Percentiles rank a stretch among this genome's conserved stretches.
These are phyloP conservation scores for Lordiphosa fenestrarum DNA, from an alignment of 2,888 invertebrate species.

Conservation along the genomic window DNA sequence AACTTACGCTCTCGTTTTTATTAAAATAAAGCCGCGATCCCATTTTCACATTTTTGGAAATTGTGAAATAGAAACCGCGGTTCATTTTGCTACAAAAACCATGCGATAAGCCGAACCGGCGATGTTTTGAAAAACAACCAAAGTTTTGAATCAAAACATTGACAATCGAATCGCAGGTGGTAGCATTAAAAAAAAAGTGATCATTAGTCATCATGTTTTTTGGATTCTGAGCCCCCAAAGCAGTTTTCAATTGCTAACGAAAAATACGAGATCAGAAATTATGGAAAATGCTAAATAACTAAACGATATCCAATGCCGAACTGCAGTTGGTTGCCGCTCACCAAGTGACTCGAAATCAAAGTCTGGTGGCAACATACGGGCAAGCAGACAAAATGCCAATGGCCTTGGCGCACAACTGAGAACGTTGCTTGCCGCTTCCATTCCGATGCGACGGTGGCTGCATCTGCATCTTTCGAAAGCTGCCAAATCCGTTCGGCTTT, in stretches of 20 bases:
- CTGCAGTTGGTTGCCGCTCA: constrained; percentile 45
- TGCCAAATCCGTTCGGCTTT: constrained; percentile 56
- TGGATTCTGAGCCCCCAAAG: too few species aligned
- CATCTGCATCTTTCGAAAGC: constrained; percentile 67
- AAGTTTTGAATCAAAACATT: too few species aligned
- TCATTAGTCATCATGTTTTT: too few species aligned
- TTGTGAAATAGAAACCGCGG: too few species aligned
- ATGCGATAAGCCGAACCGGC: too few species aligned
- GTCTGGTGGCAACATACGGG: constrained; percentile 9
- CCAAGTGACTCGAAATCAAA: constrained; percentile 32
- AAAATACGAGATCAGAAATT: neutral
- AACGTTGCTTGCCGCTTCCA: constrained; percentile 43
- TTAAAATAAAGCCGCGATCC: too few species aligned
- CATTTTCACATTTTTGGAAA: too few species aligned
- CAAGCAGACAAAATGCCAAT: constrained; percentile 59
- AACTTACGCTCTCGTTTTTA: too few species aligned
- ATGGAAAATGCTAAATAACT: constrained; percentile 6
- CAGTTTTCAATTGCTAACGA: too few species aligned
- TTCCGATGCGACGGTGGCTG: constrained; percentile 17
- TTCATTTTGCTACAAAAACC: too few species aligned
- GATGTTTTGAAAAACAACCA: too few species aligned
- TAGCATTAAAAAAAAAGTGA: neutral
- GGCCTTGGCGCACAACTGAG: constrained; percentile 71
- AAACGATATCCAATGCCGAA: constrained; percentile 1
- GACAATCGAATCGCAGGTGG: constrained; percentile 6